Evolutionary conservation across 2,797 vertebrate genomes (phyloP).

Genomic region (Petrocephalus sullivani): DNA sequence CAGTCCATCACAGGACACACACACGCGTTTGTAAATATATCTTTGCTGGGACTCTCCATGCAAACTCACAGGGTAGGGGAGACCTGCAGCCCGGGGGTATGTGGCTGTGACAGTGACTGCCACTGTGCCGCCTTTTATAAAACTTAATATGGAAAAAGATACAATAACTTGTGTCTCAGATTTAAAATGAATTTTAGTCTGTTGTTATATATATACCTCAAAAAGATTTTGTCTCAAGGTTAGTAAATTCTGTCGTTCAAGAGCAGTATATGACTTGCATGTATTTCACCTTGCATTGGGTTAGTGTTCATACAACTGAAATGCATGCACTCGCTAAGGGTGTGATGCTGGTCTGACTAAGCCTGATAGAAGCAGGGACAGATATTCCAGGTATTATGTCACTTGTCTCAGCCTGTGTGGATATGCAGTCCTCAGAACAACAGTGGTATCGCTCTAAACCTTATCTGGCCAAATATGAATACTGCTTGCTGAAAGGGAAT

Average conservation of each 20-base stretch:
- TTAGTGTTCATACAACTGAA: not conserved
- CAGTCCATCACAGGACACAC: no score
- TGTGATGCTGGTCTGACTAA: not conserved
- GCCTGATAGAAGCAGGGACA: not conserved
- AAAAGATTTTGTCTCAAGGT: not conserved
- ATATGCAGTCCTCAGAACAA: slow-evolving; percentile 7
- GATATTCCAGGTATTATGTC: slow-evolving; percentile 11
- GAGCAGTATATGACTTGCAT: not conserved
- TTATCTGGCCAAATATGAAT: not conserved
- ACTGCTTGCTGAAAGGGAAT: not conserved
- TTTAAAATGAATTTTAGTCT: not conserved
- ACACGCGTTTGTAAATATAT: not conserved
- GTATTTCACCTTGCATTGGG: not conserved
- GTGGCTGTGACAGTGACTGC: not conserved
- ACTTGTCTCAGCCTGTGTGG: not conserved
- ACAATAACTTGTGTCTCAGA: not conserved
- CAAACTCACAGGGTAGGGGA: not conserved
- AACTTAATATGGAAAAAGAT: not conserved
- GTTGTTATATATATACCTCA: not conserved
- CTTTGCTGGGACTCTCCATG: not conserved
- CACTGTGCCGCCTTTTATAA: not conserved
- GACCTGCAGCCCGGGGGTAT: not conserved
- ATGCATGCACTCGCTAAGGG: not conserved
- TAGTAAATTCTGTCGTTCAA: not conserved
- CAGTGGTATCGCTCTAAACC: not conserved